These are phyloP conservation scores for Discoglossus pictus DNA, from an alignment of 2,797 vertebrate genomes.

Conservation along the genomic window DNA sequence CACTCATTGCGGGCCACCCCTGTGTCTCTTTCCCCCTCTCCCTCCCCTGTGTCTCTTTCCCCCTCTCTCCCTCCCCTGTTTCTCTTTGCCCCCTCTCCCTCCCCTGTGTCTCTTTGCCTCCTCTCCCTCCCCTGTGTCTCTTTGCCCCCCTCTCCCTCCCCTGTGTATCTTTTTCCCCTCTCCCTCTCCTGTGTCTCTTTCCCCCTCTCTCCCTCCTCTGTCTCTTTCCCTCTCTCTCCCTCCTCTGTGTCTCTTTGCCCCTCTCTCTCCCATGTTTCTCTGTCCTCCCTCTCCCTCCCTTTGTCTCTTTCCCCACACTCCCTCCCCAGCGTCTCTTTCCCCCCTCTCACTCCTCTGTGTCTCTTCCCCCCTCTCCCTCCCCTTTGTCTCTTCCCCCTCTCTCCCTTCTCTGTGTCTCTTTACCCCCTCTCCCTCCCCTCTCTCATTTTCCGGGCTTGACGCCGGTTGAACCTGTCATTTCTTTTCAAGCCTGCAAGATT, in stretches of 20 bases:
- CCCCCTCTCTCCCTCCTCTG: background rate
- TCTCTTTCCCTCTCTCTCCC: background rate
- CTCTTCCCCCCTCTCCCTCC: background rate
- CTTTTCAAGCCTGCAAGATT: too few relatives aligned
- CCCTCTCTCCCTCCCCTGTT: background rate
- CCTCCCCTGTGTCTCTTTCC: background rate
- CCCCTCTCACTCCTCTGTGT: background rate
- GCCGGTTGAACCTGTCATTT: too few relatives aligned
- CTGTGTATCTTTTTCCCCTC: background rate
- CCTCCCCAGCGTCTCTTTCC: slow-evolving; percentile 2
- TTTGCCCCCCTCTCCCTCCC: background rate
- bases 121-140: background rate
- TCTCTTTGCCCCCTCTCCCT: background rate
- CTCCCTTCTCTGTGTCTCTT: too few relatives aligned
- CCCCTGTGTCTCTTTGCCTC: background rate
- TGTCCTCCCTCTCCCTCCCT: background rate
- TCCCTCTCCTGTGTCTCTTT: background rate
- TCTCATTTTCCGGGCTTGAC: too few relatives aligned
- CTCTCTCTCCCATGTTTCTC: background rate
- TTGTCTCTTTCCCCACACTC: background rate
- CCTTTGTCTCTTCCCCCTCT: too few relatives aligned
- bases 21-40: background rate
- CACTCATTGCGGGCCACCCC: too few relatives aligned
- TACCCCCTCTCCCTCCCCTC: too few relatives aligned
- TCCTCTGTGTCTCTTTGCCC: slow-evolving; percentile 4